Conservation (phyloP, 2,888 invertebrate species). For the Rhyacophila evoluta region DNA sequence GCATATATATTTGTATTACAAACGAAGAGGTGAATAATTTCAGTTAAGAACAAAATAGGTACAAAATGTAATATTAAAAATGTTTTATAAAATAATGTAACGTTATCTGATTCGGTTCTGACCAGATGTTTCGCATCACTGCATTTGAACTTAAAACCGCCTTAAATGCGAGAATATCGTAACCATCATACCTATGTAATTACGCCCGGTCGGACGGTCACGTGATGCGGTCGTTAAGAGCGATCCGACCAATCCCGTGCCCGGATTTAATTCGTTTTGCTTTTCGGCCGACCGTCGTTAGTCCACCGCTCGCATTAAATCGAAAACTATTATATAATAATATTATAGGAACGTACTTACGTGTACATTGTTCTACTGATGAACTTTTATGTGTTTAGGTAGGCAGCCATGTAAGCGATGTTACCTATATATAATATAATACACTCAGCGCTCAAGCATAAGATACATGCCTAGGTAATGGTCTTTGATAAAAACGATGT, state of each 20-base stretch:
- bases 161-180: conserved; percentile 14
- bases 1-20: too few relatives aligned
- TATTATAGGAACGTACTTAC: conserved; percentile 5
- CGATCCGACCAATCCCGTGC: conserved; percentile 64
- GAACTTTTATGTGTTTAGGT: conserved; percentile 1
- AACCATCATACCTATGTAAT: conserved; percentile 27
- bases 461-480: too few relatives aligned
- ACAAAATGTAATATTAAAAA: too few relatives aligned
- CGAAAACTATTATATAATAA: conserved; percentile 19
- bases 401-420: background rate
- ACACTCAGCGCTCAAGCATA: too few relatives aligned
- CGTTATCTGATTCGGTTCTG: background rate
- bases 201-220: conserved; percentile 57
- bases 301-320: conserved; percentile 19
- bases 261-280: conserved; percentile 63
- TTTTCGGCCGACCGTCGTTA: conserved; percentile 4
- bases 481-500: too few relatives aligned
- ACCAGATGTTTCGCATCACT: background rate
- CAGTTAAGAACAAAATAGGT: too few relatives aligned
- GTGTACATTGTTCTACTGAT: background rate
- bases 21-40: too few relatives aligned
- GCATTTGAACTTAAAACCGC: background rate
- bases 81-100: too few relatives aligned
- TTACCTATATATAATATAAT: too few relatives aligned
- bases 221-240: conserved; percentile 67